Percentiles rank a stretch among this genome's conserved stretches.
Conservation (phyloP, 2,113 vertebrate genomes). For the Nestor notabilis region DNA sequence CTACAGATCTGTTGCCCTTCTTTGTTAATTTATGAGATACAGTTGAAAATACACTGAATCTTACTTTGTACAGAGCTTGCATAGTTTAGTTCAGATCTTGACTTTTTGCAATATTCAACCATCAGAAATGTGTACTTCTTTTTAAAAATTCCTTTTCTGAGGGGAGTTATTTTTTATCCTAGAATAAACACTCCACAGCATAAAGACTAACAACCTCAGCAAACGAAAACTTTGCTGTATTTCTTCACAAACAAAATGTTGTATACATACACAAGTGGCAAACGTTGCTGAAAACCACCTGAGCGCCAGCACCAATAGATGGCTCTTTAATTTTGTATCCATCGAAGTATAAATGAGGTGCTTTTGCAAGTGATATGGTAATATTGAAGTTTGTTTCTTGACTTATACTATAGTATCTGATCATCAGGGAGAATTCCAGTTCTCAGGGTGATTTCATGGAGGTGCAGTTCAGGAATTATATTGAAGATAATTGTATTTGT, state of each 20-base stretch:
- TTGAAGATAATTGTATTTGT: not conserved
- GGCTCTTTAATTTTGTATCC: not conserved
- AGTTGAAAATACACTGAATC: not conserved
- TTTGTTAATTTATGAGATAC: not conserved
- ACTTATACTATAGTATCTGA: not conserved
- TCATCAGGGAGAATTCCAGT: not conserved
- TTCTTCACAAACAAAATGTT: not conserved
- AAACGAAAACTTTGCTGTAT: conserved; percentile 26
- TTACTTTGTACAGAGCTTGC: not conserved
- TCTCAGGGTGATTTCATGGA: not conserved
- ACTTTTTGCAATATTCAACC: not conserved
- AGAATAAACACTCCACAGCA: not conserved
- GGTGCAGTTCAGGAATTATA: not conserved
- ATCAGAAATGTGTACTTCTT: not conserved
- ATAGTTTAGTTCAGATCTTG: not conserved
- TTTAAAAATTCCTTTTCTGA: not conserved
- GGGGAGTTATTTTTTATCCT: not conserved
- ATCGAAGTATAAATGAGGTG: not conserved
- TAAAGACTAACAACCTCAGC: conserved; percentile 4
- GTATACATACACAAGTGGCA: not conserved
- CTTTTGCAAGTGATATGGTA: not conserved
- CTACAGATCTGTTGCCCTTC: not conserved
- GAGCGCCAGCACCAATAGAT: not conserved
- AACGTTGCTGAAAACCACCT: conserved; percentile 7
- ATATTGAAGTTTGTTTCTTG: not conserved